Conservation (phyloP, 2,888 invertebrate species). For the Villa cingulata region DNA sequence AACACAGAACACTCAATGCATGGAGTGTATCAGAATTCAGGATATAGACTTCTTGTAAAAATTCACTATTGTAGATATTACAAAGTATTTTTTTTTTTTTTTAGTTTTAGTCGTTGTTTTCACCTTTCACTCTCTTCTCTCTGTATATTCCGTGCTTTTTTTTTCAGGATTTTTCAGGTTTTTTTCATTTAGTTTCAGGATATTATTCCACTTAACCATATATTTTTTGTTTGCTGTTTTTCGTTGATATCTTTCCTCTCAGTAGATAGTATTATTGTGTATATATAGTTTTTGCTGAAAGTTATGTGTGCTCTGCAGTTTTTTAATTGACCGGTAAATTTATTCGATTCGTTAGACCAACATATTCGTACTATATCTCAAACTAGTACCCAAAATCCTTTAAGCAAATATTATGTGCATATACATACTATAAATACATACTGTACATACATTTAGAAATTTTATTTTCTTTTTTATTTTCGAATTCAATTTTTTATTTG, state of each 20-base stretch:
- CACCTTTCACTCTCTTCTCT: no score
- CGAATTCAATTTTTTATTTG: background rate
- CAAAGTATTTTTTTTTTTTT: background rate
- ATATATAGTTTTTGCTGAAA: background rate
- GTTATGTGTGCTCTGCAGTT: slow-evolving; percentile 29
- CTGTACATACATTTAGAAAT: no score
- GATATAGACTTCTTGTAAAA: slow-evolving; percentile 2
- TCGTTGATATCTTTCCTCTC: no score
- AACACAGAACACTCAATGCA: no score
- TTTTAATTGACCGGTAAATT: slow-evolving; percentile 38
- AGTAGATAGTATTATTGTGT: no score
- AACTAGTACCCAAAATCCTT: no score
- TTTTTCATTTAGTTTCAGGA: no score
- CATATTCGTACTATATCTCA: slow-evolving; percentile 9
- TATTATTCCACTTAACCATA: no score
- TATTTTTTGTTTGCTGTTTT: no score
- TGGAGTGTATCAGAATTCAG: background rate
- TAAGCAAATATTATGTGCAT: background rate
- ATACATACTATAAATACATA: background rate
- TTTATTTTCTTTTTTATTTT: background rate
- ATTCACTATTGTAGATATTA: background rate
- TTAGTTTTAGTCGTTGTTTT: background rate
- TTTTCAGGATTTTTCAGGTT: no score
- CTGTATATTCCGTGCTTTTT: no score
- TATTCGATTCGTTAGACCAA: slow-evolving; percentile 34